A percentile compares a stretch with the other conserved stretches of the same genome.
Evolutionary conservation across 2,797 vertebrate genomes (phyloP).

Genomic region (Thamnophis elegans): DNA sequence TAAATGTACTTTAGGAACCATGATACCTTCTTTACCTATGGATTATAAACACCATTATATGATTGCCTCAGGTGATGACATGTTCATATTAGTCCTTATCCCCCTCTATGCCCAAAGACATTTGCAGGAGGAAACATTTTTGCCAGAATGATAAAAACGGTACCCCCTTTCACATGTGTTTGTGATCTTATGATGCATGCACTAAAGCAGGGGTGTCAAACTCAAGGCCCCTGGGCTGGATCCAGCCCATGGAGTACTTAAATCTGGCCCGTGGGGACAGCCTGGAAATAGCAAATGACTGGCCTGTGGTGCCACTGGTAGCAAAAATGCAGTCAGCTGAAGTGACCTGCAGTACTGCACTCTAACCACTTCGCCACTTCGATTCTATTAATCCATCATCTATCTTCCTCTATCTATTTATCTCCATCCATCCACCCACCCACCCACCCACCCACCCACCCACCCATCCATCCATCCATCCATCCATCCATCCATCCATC

Average conservation of each 20-base stretch:
- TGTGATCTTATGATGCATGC: not conserved
- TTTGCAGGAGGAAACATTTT: not conserved
- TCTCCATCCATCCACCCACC: too few relatives aligned
- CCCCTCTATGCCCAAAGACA: not conserved
- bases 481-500: not conserved
- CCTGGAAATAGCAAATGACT: too few relatives aligned
- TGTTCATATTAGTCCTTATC: not conserved
- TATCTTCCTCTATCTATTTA: too few relatives aligned
- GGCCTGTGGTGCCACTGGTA: too few relatives aligned
- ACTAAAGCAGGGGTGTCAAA: too few relatives aligned
- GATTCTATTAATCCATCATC: too few relatives aligned
- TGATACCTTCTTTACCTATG: not conserved
- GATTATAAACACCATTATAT: not conserved
- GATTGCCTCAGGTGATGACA: not conserved
- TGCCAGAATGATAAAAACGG: not conserved
- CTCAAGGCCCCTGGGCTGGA: too few relatives aligned
- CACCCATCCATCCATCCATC: not conserved
- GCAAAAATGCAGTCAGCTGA: too few relatives aligned
- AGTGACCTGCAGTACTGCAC: too few relatives aligned
- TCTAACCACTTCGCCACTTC: too few relatives aligned
- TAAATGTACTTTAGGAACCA: not conserved
- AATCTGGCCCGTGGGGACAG: too few relatives aligned
- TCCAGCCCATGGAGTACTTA: too few relatives aligned
- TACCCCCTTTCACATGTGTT: not conserved
- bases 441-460: not conserved